phyloP scores from a whole-genome alignment of 2,888 invertebrate genomes.

The Lithophane semibrunnea region DNA sequence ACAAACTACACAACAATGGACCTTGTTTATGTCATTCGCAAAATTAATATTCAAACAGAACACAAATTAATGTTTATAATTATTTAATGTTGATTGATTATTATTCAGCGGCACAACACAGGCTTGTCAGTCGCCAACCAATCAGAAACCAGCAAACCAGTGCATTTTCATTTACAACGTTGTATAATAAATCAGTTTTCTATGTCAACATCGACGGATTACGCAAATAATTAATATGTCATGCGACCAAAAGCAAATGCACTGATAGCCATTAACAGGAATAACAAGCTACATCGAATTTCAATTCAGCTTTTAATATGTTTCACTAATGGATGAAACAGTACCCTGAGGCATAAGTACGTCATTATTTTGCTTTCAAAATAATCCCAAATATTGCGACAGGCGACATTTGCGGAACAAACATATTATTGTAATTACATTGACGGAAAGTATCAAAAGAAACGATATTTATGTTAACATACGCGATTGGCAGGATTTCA shows the following conservation, averaged over 20 bases:
- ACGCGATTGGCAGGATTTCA: constrained; percentile 5
- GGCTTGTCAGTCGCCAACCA: constrained; percentile 15
- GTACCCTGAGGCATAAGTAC: constrained; percentile 36
- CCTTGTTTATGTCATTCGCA: constrained; percentile 21
- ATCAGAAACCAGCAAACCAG: constrained; percentile 17
- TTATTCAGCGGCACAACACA: constrained; percentile 10
- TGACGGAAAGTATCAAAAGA: constrained; percentile 39
- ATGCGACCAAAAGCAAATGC: constrained; percentile 21
- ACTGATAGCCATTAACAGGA: constrained; percentile 32
- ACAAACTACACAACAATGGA: constrained; percentile 26
- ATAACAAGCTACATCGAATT: constrained; percentile 39
- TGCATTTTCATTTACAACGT: constrained; percentile 28
- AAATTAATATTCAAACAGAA: constrained; percentile 35
- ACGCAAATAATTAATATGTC: constrained; percentile 34
- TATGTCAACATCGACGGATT: constrained; percentile 36
- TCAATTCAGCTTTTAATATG: constrained; percentile 32
- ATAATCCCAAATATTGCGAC: constrained; percentile 35
- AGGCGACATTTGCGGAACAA: constrained; percentile 20
- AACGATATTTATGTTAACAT: constrained; percentile 15
- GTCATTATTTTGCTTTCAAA: constrained; percentile 46
- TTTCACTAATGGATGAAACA: constrained; percentile 36
- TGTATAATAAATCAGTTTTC: constrained; percentile 50
- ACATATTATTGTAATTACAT: constrained; percentile 30
- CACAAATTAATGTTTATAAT: constrained; percentile 35
- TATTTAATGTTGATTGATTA: constrained; percentile 51